Conservation (phyloP, 2,797 vertebrate species). For the Sebastes iracundus region DNA sequence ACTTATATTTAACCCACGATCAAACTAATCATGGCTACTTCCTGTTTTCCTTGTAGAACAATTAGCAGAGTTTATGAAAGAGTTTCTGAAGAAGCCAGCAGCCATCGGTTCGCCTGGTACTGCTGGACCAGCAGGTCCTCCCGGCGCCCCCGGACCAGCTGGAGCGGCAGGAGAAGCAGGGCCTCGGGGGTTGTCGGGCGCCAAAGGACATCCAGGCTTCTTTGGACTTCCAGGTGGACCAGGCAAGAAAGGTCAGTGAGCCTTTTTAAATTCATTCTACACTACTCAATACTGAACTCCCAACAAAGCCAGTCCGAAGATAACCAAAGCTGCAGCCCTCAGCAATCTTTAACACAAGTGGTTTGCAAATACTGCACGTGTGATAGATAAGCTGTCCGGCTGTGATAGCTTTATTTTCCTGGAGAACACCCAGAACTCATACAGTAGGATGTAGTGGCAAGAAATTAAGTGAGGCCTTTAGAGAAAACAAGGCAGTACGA, state of each 20-base stretch:
- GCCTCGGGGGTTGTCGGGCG: constrained; percentile 68
- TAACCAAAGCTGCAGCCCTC: neutral
- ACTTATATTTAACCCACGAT: neutral
- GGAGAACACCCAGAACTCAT: constrained; percentile 27
- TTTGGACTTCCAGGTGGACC: constrained; percentile 82
- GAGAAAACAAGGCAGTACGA: constrained; percentile 15
- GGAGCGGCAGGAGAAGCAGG: constrained; percentile 76
- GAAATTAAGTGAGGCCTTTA: constrained; percentile 32
- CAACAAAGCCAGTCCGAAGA: neutral
- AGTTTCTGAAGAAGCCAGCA: constrained; percentile 80
- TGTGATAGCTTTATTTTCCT: constrained; percentile 14
- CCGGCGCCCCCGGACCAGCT: constrained; percentile 74
- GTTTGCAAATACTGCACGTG: neutral
- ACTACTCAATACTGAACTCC: neutral
- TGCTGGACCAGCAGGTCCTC: constrained; percentile 72
- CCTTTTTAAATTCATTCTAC: neutral
- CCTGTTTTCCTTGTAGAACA: constrained; percentile 70
- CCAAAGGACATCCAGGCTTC: constrained; percentile 82
- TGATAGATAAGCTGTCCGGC: constrained; percentile 6
- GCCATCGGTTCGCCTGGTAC: constrained; percentile 77
- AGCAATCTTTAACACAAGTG: constrained; percentile 3
- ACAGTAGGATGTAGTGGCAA: constrained; percentile 2
- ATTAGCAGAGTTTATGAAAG: constrained; percentile 82
- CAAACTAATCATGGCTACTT: neutral
- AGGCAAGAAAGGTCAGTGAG: constrained; percentile 79